Base-by-base conservation (phyloP, 2,113 vertebrate species). In the Craseonycteris thonglongyai region DNA sequence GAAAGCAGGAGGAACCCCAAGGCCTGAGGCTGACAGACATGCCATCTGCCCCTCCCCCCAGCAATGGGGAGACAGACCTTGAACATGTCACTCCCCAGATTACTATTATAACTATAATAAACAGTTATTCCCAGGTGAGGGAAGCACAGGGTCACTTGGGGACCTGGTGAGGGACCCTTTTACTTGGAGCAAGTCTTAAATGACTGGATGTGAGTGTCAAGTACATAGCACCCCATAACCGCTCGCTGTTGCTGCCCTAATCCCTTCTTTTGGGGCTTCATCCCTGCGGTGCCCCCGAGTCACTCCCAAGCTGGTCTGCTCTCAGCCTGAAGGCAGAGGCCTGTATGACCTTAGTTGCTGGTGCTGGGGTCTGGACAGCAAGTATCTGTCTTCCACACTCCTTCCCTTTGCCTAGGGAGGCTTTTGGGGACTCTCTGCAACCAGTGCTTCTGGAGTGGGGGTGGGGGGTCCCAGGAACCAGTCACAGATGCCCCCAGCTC, bases 341-440 rank as follows among this genome's bases (percentile, higher is more conserved):
- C 45, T 14, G 8, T n/a, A n/a, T 15, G 51, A 18, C 19, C 14
- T 40, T 38, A 7, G 33, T 18, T 1, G 0, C 15, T 45, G 69
- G 40, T 33, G 68, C 74, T 26, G 65, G 65, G 54, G 28, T 56
- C 76, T 49, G 56, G 56, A 33, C 45, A 22, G 66, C 12, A 1
- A 26, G 78, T 16, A 13, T 51, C 38, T 2, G 30, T 54, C 38
- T 54, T 26, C 14, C 5, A 6, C 0, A 3, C n/a, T 35, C 80
- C 72, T 63, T 72, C 74, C 91, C 28, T 81, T 21, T 54, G 89
- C n/a, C 84, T 42, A 26, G 96, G 3, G 22, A 33, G 30, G 18
- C 59, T 51, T 95, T 95, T 89, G 56, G 95, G 97, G 93, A 96
- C 35, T 26, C 96, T 91, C 90, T 92, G 97, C 93, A 97, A 97